Conservation (phyloP, 2,797 vertebrate species). For the Hippopotamyrus pictus region DNA sequence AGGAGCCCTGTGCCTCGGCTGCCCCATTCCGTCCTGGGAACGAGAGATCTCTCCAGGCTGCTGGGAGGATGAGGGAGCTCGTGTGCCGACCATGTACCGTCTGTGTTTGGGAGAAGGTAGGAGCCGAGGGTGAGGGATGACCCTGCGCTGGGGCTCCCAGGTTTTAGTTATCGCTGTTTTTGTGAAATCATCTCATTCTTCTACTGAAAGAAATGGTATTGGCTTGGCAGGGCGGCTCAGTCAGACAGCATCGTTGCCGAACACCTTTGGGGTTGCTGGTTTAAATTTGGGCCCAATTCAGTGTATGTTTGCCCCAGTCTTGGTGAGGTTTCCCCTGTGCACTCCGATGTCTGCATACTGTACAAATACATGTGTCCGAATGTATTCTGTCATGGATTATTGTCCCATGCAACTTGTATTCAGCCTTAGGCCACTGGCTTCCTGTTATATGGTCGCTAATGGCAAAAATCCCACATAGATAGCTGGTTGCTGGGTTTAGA, state of each 20-base stretch:
- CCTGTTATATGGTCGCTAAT: background rate
- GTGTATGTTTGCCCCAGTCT: background rate
- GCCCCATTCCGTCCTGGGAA: conserved; percentile 23
- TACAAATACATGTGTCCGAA: background rate
- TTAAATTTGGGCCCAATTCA: background rate
- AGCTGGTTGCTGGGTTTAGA: background rate
- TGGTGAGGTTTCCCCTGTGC: background rate
- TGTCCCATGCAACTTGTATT: background rate
- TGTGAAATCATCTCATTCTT: background rate
- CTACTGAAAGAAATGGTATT: background rate
- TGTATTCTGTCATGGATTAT: background rate
- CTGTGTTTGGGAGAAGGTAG: conserved; percentile 72
- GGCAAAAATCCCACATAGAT: background rate
- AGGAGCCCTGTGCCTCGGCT: conserved; percentile 34
- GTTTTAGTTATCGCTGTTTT: background rate
- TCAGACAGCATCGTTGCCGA: background rate
- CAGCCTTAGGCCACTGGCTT: background rate
- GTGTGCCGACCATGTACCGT: conserved; percentile 62
- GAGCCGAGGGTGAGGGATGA: conserved; percentile 14
- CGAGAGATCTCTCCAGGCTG: background rate
- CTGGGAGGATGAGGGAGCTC: conserved; percentile 65
- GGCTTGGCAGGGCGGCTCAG: background rate
- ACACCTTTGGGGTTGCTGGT: background rate
- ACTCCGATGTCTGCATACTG: background rate
- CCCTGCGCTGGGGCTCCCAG: background rate